These are phyloP conservation scores for Brachyhypopomus gauderio DNA, from an alignment of 2,113 vertebrate genomes.

Conservation along the genomic window DNA sequence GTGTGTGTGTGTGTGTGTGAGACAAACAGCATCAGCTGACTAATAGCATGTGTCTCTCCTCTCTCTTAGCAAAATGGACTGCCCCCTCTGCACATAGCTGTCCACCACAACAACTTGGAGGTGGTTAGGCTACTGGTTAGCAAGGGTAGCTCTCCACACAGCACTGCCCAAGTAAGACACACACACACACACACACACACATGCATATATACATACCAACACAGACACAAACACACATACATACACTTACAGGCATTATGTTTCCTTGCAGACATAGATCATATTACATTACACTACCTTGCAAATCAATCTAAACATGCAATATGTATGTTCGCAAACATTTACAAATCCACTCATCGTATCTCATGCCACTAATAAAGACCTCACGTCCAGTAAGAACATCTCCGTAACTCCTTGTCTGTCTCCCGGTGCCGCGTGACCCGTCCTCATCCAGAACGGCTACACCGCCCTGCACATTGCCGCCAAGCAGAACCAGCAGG, in stretches of 20 bases:
- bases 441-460: conserved; percentile 80
- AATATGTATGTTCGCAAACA: too few relatives aligned
- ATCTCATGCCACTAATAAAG: too few relatives aligned
- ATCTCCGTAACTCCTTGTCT: too few relatives aligned
- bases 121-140: conserved; percentile 92
- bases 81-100: conserved; percentile 94
- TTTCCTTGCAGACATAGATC: too few relatives aligned
- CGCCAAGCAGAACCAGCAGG: conserved; percentile 94
- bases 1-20: conserved; percentile 15
- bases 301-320: too few relatives aligned
- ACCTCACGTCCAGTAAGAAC: too few relatives aligned
- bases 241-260: not conserved
- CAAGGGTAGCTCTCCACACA: conserved; percentile 90
- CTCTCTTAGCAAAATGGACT: conserved; percentile 88
- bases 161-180: conserved; percentile 86
- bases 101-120: conserved; percentile 97
- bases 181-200: conserved; percentile 45
- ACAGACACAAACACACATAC: conserved; percentile 47
- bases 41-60: conserved; percentile 66
- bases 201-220: conserved; percentile 37
- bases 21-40: conserved; percentile 9
- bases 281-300: too few relatives aligned
- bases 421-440: not conserved
- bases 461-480: conserved; percentile 95
- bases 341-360: too few relatives aligned